Evolutionary conservation across 2,888 invertebrate genomes (phyloP).

Genomic region (Eupithecia insigniata): DNA sequence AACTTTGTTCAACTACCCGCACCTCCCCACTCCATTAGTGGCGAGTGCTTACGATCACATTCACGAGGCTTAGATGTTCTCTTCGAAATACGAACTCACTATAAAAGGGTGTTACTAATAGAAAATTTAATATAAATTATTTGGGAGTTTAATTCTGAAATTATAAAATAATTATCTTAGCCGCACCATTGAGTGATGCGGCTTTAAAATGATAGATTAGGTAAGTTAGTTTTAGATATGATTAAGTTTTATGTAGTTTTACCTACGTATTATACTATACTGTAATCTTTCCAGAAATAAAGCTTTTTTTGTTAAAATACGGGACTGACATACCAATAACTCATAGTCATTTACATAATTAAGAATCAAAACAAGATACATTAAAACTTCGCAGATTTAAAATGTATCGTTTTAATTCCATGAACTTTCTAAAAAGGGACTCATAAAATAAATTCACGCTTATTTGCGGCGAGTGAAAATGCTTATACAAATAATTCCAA

Average conservation of each 20-base stretch:
- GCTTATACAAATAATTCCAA: neutral
- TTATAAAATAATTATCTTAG: neutral
- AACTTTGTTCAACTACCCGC: constrained; percentile 15
- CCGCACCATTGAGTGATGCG: no score
- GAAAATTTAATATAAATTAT: neutral
- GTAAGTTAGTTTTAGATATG: no score
- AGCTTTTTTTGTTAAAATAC: no score
- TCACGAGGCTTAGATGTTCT: neutral
- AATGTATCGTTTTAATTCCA: neutral
- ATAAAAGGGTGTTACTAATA: neutral
- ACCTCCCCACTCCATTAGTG: constrained; percentile 17
- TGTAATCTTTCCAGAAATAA: no score
- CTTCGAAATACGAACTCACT: neutral
- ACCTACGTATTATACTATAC: no score
- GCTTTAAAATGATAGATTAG: no score
- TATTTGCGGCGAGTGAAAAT: neutral
- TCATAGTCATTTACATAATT: no score
- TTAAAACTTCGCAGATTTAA: neutral
- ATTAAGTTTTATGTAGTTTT: no score
- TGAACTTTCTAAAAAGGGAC: neutral
- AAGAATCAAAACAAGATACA: no score
- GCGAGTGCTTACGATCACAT: constrained; percentile 2
- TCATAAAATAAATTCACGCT: neutral
- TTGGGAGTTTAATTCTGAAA: neutral
- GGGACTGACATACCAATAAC: no score